phyloP scores from a whole-genome alignment of 2,888 invertebrate genomes.

The Plebejus anna region DNA sequence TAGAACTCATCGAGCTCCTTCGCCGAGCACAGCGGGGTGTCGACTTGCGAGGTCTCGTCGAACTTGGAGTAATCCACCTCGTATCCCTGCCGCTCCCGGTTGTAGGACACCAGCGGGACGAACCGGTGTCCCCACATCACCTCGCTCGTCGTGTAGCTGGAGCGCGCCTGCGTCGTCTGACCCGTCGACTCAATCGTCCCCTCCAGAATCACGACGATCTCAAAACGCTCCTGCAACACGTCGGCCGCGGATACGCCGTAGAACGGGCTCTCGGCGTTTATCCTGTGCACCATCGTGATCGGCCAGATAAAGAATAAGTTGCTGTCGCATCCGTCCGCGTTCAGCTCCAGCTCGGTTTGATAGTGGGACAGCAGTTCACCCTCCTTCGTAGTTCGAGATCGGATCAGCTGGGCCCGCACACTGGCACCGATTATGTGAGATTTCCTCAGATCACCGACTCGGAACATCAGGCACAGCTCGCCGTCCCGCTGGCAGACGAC shows the following conservation, averaged over 20 bases:
- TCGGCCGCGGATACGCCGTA: constrained; percentile 91
- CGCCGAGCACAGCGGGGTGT: constrained; percentile 88
- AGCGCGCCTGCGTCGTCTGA: constrained; percentile 85
- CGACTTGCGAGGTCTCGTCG: constrained; percentile 87
- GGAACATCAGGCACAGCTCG: constrained; percentile 89
- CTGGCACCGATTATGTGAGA: constrained; percentile 95
- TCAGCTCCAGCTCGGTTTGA: constrained; percentile 86
- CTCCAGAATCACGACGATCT: constrained; percentile 90
- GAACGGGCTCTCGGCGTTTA: constrained; percentile 90
- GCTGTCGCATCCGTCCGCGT: constrained; percentile 88
- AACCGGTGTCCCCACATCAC: constrained; percentile 91
- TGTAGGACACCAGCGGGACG: constrained; percentile 86
- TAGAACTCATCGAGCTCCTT: constrained; percentile 83
- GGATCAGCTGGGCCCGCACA: constrained; percentile 90
- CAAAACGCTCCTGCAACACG: constrained; percentile 88
- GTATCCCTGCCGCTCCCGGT: constrained; percentile 86
- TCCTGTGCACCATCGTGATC: constrained; percentile 92
- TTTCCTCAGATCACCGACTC: constrained; percentile 93
- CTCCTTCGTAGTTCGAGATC: constrained; percentile 90
- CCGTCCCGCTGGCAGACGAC: constrained; percentile 92
- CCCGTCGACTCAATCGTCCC: constrained; percentile 91
- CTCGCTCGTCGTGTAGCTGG: constrained; percentile 88
- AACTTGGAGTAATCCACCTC: constrained; percentile 91
- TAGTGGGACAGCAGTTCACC: constrained; percentile 90
- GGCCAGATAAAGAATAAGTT: constrained; percentile 96